Evolutionary conservation across 2,888 invertebrate species (phyloP).

Genomic region (Machimus atricapillus): DNA sequence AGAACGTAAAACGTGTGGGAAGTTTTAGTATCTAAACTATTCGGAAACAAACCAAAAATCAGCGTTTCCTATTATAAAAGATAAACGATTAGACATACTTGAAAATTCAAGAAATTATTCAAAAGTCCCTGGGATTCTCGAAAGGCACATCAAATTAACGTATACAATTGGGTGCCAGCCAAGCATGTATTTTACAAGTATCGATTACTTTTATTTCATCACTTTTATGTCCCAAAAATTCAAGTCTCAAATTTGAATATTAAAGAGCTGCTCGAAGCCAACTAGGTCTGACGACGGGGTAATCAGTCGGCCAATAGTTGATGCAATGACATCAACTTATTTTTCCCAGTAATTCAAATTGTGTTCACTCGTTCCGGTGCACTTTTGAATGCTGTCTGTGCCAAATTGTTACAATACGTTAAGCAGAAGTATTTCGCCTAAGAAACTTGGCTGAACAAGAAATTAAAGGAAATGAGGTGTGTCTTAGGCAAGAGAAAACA

Average conservation of each 20-base stretch:
- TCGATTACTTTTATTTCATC: background rate
- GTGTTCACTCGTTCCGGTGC: background rate
- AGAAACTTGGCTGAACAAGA: slow-evolving; percentile 15
- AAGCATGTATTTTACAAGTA: background rate
- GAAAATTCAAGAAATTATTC: background rate
- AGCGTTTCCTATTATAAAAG: background rate
- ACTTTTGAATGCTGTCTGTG: background rate
- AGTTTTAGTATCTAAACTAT: background rate
- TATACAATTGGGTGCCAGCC: background rate
- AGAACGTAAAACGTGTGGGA: background rate
- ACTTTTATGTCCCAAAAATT: background rate
- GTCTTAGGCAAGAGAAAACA: background rate
- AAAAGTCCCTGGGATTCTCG: background rate
- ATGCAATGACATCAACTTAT: background rate
- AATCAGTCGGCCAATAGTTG: background rate
- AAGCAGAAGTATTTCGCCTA: background rate
- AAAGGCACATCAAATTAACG: background rate
- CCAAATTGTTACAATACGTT: slow-evolving; percentile 20
- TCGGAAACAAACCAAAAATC: background rate
- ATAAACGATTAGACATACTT: background rate
- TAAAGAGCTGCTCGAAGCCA: background rate
- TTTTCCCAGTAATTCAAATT: background rate
- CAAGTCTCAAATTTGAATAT: background rate
- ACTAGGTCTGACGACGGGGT: background rate
- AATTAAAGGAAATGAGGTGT: slow-evolving; percentile 23